A percentile compares a stretch with the other conserved stretches of the same genome.
Evolutionary conservation across 1,140 invertebrate species (phyloP).

Genomic region (Parasteatoda tepidariorum): DNA sequence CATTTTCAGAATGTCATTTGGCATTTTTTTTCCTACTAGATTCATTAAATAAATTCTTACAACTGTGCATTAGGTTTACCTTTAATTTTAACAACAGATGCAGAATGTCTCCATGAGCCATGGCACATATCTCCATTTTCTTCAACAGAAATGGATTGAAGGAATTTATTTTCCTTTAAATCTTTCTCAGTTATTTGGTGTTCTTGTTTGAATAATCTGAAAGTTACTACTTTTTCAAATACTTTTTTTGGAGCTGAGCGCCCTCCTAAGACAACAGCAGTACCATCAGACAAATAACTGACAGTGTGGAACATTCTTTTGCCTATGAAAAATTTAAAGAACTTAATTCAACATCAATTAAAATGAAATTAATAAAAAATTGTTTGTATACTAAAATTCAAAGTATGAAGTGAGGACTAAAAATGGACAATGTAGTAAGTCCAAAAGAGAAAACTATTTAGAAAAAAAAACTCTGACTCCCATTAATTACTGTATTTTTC

Average conservation of each 20-base stretch:
- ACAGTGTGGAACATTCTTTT: slow-evolving; percentile 62
- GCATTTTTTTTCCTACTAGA: not conserved
- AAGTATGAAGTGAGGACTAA: not conserved
- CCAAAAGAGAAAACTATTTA: too few relatives aligned
- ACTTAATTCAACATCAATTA: too few relatives aligned
- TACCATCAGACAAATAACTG: slow-evolving; percentile 15
- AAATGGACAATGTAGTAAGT: not conserved
- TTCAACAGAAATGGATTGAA: slow-evolving; percentile 63
- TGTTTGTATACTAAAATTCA: not conserved
- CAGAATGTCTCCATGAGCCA: slow-evolving; percentile 68
- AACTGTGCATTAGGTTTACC: slow-evolving; percentile 61
- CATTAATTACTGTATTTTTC: not conserved
- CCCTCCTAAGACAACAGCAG: slow-evolving; percentile 66
- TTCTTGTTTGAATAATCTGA: not conserved
- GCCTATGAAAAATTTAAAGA: slow-evolving; percentile 40
- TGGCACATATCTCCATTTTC: slow-evolving; percentile 61
- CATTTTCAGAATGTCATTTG: not conserved
- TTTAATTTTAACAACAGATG: slow-evolving; percentile 62
- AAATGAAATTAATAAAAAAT: not conserved
- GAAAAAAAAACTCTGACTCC: not conserved
- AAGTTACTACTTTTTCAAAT: slow-evolving; percentile 16
- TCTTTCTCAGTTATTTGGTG: not conserved
- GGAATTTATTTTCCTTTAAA: not conserved
- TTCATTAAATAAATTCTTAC: not conserved
- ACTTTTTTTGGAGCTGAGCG: slow-evolving; percentile 62